A percentile compares a stretch with the other conserved stretches of the same genome.
Evolutionary conservation across 2,888 invertebrate genomes (phyloP).

Genomic region (Ommatoiulus sabulosus): DNA sequence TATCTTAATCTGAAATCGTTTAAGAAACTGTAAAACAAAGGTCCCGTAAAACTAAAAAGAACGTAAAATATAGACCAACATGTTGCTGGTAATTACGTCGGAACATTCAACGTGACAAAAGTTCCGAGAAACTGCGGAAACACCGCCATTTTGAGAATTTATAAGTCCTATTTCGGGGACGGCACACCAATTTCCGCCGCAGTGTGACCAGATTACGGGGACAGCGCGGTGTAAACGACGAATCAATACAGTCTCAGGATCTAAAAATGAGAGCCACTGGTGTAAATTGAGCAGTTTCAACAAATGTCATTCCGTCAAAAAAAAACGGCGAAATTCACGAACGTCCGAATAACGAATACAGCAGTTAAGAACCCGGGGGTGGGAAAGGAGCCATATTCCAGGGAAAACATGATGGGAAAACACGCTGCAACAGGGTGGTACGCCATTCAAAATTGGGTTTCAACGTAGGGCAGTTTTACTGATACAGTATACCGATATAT

Average conservation of each 20-base stretch:
- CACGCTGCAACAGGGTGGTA: background rate
- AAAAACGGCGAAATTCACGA: background rate
- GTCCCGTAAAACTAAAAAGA: no score
- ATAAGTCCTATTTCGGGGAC: no score
- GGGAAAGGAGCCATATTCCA: background rate
- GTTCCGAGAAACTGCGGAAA: no score
- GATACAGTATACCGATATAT: slow-evolving; percentile 27
- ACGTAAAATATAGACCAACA: no score
- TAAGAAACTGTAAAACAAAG: no score
- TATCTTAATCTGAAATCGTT: no score
- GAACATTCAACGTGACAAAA: no score
- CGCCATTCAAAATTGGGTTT: slow-evolving; percentile 8
- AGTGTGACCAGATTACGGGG: background rate
- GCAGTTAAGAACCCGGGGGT: background rate
- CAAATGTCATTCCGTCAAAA: background rate
- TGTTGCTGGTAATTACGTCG: no score
- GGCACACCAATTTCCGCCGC: background rate
- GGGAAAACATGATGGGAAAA: background rate
- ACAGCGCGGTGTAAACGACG: background rate
- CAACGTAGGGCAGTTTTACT: slow-evolving; percentile 10
- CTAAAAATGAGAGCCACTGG: background rate
- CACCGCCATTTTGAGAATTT: no score
- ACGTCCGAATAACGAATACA: background rate
- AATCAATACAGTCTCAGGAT: background rate
- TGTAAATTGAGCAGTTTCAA: slow-evolving; percentile 34